Evolutionary conservation across 2,888 invertebrate genomes (phyloP).

Genomic region (Eubasilissa splendida): DNA sequence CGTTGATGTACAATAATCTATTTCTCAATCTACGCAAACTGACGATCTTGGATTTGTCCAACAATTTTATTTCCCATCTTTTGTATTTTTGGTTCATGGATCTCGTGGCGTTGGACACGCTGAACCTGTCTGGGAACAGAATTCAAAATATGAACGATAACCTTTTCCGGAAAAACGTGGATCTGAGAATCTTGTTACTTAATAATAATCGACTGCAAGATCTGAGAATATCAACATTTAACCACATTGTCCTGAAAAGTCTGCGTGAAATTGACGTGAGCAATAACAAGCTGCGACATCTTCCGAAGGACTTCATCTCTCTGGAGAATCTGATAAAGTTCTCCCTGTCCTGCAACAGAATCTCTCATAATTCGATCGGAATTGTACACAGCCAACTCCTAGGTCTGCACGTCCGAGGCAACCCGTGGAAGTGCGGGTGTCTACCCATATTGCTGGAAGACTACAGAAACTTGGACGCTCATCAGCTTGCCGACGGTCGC

Average conservation of each 20-base stretch:
- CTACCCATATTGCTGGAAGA: background rate
- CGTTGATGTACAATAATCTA: slow-evolving; percentile 4
- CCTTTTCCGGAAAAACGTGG: background rate
- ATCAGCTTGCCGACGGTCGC: background rate
- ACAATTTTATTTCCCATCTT: background rate
- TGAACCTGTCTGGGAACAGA: slow-evolving; percentile 8
- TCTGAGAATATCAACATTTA: slow-evolving; percentile 1
- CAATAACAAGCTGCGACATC: background rate
- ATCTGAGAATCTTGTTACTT: background rate
- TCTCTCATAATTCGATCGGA: background rate
- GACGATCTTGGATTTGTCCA: background rate
- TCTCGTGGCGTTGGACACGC: background rate
- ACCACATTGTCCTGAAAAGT: background rate
- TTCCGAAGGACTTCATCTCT: background rate
- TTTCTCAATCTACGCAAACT: background rate
- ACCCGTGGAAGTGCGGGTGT: slow-evolving; percentile 28
- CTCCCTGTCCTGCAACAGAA: background rate
- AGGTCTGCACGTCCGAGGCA: background rate
- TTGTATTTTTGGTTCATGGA: background rate
- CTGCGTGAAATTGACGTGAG: slow-evolving; percentile 1
- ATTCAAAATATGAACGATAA: background rate
- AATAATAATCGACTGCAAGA: background rate
- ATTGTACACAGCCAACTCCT: background rate
- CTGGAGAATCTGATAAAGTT: background rate
- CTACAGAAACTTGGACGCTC: background rate